phyloP scores from a whole-genome alignment of 2,113 vertebrate species.

The Pelecanoides urinatrix region DNA sequence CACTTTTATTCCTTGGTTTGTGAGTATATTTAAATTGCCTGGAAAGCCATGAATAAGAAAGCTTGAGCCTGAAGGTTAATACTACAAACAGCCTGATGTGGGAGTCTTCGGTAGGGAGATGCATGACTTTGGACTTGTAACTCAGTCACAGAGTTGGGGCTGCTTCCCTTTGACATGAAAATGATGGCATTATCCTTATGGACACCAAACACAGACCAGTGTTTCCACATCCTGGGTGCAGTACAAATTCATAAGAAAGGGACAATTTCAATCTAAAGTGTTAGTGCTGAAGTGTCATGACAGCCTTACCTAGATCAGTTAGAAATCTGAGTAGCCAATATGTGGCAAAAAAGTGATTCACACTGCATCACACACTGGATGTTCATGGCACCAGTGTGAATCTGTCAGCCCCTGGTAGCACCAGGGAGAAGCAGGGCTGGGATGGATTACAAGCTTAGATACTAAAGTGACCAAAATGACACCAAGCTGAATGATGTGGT shows the following conservation, averaged over 20 bases:
- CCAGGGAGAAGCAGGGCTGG: background rate
- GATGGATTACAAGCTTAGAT: background rate
- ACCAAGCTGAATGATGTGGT: too few relatives aligned
- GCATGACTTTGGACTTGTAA: background rate
- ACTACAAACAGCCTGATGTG: background rate
- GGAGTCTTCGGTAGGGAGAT: background rate
- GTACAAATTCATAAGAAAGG: background rate
- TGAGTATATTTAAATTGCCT: conserved; percentile 14
- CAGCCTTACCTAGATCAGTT: background rate
- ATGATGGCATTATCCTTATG: background rate
- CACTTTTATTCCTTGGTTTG: background rate
- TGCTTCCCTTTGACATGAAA: background rate
- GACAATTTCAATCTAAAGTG: background rate
- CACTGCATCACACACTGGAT: too few relatives aligned
- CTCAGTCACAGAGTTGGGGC: background rate
- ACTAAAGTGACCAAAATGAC: background rate
- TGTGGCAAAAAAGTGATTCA: background rate
- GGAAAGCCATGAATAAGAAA: background rate
- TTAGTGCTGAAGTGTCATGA: fast-evolving
- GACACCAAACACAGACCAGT: background rate
- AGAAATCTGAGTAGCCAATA: too few relatives aligned
- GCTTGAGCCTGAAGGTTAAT: background rate
- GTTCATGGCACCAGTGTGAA: background rate
- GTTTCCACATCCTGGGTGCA: background rate
- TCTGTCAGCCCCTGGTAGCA: too few relatives aligned